A percentile compares a stretch with the other conserved stretches of the same genome.
These are phyloP conservation scores for Elachura formosa DNA, from an alignment of 2,113 vertebrate genomes.

Conservation along the genomic window DNA sequence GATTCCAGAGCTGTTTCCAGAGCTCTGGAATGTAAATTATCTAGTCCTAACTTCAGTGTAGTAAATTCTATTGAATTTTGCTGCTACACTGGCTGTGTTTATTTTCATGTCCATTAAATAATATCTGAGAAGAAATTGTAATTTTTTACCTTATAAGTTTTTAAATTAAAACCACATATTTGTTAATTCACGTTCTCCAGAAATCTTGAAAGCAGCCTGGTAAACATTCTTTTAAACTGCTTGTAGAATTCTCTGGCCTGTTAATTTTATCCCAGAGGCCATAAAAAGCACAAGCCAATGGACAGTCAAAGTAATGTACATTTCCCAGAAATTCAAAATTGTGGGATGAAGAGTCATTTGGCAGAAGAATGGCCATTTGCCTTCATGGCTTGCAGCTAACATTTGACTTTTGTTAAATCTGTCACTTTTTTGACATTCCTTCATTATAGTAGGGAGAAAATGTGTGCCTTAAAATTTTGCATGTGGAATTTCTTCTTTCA, in stretches of 20 bases:
- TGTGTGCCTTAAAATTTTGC: background rate
- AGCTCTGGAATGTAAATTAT: conserved; percentile 3
- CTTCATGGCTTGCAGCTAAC: background rate
- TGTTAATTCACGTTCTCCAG: background rate
- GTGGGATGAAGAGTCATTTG: conserved; percentile 6
- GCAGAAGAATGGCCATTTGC: conserved; percentile 12
- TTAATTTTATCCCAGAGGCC: conserved; percentile 26
- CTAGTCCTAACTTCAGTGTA: background rate
- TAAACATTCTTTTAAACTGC: conserved; percentile 34
- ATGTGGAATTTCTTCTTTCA: background rate
- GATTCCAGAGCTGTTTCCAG: background rate
- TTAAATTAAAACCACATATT: conserved; percentile 57
- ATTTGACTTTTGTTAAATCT: background rate
- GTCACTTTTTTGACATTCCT: background rate
- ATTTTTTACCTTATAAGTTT: background rate
- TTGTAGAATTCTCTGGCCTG: background rate
- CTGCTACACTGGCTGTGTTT: background rate
- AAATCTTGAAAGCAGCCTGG: conserved; percentile 2
- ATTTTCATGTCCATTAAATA: background rate
- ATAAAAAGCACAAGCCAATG: conserved; percentile 26
- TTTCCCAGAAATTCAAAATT: conserved; percentile 50
- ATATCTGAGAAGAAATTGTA: background rate
- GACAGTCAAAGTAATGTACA: conserved; percentile 13
- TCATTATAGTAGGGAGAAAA: background rate
- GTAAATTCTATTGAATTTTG: background rate